Evolutionary conservation across 2,113 vertebrate genomes (phyloP).

Genomic region (Ceyx melanurus): DNA sequence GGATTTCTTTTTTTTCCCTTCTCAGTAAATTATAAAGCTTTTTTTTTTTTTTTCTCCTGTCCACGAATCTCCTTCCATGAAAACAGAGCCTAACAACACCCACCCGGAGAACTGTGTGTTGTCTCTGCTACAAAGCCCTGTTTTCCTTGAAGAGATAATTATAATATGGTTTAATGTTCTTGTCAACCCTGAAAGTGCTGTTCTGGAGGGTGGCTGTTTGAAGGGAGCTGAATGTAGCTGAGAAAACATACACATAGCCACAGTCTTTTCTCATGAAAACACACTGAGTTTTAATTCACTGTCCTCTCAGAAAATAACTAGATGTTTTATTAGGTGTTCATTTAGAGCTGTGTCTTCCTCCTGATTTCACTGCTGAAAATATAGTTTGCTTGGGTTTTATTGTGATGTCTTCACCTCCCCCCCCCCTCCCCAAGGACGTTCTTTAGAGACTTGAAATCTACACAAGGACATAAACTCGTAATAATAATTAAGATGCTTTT

Average conservation of each 20-base stretch:
- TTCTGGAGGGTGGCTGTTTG: slow-evolving; percentile 52
- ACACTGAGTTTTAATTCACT: slow-evolving; percentile 9
- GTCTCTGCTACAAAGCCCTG: slow-evolving; percentile 51
- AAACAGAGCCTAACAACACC: slow-evolving; percentile 65
- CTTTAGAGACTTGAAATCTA: background rate
- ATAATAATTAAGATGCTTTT: slow-evolving; percentile 41
- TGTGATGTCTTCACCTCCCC: background rate
- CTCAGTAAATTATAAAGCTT: slow-evolving; percentile 65
- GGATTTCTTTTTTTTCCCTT: slow-evolving; percentile 30
- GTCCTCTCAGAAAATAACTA: background rate
- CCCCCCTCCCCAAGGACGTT: background rate
- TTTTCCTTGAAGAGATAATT: slow-evolving; percentile 69
- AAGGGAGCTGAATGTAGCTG: slow-evolving; percentile 50
- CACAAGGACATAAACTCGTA: background rate
- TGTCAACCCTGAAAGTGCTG: slow-evolving; percentile 61
- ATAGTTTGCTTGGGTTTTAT: background rate
- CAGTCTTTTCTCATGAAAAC: slow-evolving; percentile 8
- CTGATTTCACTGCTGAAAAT: background rate
- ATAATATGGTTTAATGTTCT: slow-evolving; percentile 71
- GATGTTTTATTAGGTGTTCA: background rate
- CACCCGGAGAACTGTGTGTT: slow-evolving; percentile 36
- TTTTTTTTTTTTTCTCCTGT: slow-evolving; percentile 28
- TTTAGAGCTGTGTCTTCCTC: background rate
- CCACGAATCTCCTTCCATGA: slow-evolving; percentile 59
- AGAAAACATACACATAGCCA: background rate